Base-by-base conservation (phyloP, 2,797 vertebrate genomes). In the Psittacula derbiana region DNA sequence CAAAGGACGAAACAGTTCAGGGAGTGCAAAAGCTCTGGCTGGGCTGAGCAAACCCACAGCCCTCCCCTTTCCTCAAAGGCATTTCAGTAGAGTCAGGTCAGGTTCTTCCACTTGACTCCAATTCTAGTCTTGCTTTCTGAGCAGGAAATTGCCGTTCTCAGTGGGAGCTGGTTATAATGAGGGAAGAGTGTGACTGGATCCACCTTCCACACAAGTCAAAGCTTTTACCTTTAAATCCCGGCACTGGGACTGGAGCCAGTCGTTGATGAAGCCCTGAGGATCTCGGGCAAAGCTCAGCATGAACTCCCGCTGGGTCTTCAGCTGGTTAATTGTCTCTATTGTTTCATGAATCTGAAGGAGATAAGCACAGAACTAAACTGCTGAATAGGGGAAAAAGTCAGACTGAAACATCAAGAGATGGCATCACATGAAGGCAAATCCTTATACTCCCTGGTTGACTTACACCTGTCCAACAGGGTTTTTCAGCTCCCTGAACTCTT, bases 161-260 rank as follows among this genome's bases (percentile, higher is more conserved):
- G 91, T 41, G 79, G 95, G 94, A 89, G 91, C 71, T 28, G 36
- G 11, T 76, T 90, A 47, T 92, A 84, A 90, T 31, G 70, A 96
- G 81, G 83, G 87, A 60, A 87, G 65, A 0, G 0, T 40, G 20
- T 40, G 61, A 60, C 47, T 92, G 66, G 31, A 44, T 69, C 69
- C 80, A 74, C 71, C 70, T 74, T 95, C 86, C 67, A 73, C 62
- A 76, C 36, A 33, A 93, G 88, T 55, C 64, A 79, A 69, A 84
- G 75, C 65, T 88, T 98, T 98, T 96, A 99, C 99, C 99, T 99
- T 99, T 96, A 99, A 98, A 97, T 99, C 99, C 88, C 99, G 98
- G 98, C 99, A 99, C 98, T 99, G 99, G 52, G 99, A 99, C 98
- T 99, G 99, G 72, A 99, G 98, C 99, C 99, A 99, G 97, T 99